phyloP scores from a whole-genome alignment of 1,140 invertebrate genomes.

The Ips nitidus region DNA sequence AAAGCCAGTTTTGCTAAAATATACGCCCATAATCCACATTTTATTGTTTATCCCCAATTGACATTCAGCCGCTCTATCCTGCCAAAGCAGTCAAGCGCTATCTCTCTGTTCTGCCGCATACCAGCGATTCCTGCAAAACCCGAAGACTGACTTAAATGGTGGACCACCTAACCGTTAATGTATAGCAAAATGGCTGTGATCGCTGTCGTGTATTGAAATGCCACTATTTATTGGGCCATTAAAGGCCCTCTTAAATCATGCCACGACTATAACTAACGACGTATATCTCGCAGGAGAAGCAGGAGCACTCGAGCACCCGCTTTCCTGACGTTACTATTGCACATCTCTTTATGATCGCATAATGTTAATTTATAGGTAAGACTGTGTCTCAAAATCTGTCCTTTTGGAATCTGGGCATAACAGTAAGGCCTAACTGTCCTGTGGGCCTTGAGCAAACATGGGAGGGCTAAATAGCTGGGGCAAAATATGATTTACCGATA shows the following conservation, averaged over 20 bases:
- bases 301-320: constrained; percentile 14
- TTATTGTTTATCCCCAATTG: constrained; percentile 5
- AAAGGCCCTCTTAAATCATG: constrained; percentile 51
- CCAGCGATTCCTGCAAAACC: constrained; percentile 45
- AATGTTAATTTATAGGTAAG: too few relatives aligned
- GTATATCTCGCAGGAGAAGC: constrained; percentile 39
- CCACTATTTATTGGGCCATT: constrained; percentile 52
- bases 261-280: constrained; percentile 50
- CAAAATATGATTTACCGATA: neutral
- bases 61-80: constrained; percentile 1
- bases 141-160: constrained; percentile 39
- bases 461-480: neutral
- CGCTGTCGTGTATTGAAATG: constrained; percentile 52
- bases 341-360: neutral
- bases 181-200: constrained; percentile 44
- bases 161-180: constrained; percentile 31
- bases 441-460: neutral
- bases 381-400: too few relatives aligned
- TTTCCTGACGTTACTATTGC: constrained; percentile 14
- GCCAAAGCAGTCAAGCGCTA: constrained; percentile 8
- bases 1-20: neutral
- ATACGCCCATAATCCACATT: neutral
- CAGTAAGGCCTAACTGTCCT: neutral
- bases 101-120: constrained; percentile 23
- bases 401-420: too few relatives aligned